Evolutionary conservation across 2,797 vertebrate species (phyloP).

Genomic region (Hydrolagus colliei): DNA sequence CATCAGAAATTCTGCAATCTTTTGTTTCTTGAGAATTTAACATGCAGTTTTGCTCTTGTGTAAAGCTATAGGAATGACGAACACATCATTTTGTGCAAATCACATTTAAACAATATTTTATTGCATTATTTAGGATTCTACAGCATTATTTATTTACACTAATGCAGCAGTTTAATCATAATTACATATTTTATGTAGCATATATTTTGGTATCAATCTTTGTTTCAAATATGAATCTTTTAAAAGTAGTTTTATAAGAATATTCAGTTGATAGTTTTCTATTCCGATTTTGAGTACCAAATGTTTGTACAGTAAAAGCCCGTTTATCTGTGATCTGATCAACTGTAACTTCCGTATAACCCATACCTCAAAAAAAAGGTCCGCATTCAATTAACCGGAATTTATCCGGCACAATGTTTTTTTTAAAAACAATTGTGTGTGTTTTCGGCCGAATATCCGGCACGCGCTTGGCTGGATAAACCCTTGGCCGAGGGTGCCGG

Average conservation of each 20-base stretch:
- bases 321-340: too few species aligned
- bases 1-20: too few species aligned
- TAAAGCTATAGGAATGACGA: not conserved
- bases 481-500: too few species aligned
- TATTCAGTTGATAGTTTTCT: slow-evolving; percentile 29
- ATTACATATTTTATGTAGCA: not conserved
- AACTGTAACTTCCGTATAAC: too few species aligned
- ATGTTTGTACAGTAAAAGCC: slow-evolving; percentile 36
- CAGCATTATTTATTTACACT: not conserved
- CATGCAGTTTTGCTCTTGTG: not conserved
- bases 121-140: not conserved
- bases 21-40: not conserved
- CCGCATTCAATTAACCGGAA: slow-evolving; percentile 11
- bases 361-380: too few species aligned
- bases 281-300: slow-evolving; percentile 39
- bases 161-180: not conserved
- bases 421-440: slow-evolving; percentile 32
- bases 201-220: not conserved
- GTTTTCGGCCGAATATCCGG: too few species aligned
- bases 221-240: not conserved
- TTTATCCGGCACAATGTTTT: slow-evolving; percentile 40
- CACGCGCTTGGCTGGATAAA: too few species aligned
- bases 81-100: not conserved
- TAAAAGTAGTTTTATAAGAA: slow-evolving; percentile 9
- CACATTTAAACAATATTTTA: slow-evolving; percentile 11